Base-by-base conservation (phyloP, 2,888 invertebrate genomes). In the Dioctria rufipes region DNA sequence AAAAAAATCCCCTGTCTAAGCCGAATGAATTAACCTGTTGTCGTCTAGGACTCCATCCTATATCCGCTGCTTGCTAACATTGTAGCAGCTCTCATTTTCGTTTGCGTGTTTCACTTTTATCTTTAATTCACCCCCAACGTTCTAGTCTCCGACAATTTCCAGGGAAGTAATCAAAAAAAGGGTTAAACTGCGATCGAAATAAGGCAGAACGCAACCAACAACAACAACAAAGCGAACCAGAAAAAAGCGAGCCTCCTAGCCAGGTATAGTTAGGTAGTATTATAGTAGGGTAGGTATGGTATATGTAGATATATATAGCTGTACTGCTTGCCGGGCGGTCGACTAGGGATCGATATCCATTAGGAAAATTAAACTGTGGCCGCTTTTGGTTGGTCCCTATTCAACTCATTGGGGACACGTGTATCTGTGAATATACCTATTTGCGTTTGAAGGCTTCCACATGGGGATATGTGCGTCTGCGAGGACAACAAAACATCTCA, bases 321-420 rank as follows among this genome's bases (percentile, higher is more conserved):
- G 46, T 77, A 77, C 77, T 25, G 37, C 63, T 77, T 39, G 66
- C 66, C 49, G 65, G 54, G 13, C 54, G 65, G 54, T 4, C 54
- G 66, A 78, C 54, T 37, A 84, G 84, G 88, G 87, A 89, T 89
- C 89, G 89, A 89, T 89, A 89, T 89, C 89, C 89, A 89, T 89
- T 89, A 89, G 88, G 88, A 89, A 89, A 89, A 89, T 89, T 89
- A 89, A 89, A 89, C 88, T 88, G 88, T 86, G 88, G 88, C 88
- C 86, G 88, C 78, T 66, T 66, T 78, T 78, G 78, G 78, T 75
- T 79, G 80, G 78, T 81, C 80, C 81, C 69, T 81, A 80, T 82
- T 82, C 69, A 82, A 66, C 51, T 78, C 82, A 80, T 80, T 79
- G 80, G 80, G 80, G 80, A 82, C 80, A 82, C 80, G 78, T 80